These are phyloP conservation scores for Chrysomela aeneicollis DNA, from an alignment of 2,888 invertebrate genomes.

Conservation along the genomic window DNA sequence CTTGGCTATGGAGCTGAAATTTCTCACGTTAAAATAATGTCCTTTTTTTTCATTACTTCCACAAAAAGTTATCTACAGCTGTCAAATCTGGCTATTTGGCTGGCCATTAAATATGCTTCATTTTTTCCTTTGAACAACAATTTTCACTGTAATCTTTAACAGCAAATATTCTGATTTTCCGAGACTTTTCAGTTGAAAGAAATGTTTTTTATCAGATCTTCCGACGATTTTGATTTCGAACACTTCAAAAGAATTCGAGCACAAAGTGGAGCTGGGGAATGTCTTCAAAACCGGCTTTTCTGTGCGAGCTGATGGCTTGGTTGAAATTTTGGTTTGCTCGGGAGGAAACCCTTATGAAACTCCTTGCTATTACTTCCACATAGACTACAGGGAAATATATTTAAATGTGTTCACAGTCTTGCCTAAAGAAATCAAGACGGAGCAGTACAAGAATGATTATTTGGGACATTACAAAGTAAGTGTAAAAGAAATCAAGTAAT, in stretches of 20 bases:
- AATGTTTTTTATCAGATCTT: constrained; percentile 47
- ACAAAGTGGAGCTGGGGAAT: constrained; percentile 48
- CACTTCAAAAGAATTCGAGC: constrained; percentile 47
- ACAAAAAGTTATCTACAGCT: too few relatives aligned
- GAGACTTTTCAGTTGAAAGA: too few relatives aligned
- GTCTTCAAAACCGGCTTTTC: constrained; percentile 51
- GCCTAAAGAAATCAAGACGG: constrained; percentile 40
- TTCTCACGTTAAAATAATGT: too few relatives aligned
- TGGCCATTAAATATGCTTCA: too few relatives aligned
- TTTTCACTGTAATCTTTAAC: too few relatives aligned
- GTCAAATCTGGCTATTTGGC: too few relatives aligned
- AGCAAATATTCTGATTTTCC: too few relatives aligned
- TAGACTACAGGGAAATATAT: constrained; percentile 47
- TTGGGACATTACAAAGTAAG: constrained; percentile 35
- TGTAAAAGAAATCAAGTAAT: too few relatives aligned
- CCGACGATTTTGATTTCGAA: constrained; percentile 50
- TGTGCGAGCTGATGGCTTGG: constrained; percentile 47
- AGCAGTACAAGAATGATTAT: constrained; percentile 27
- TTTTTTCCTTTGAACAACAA: too few relatives aligned
- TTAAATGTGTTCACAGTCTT: constrained; percentile 45
- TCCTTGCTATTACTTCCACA: constrained; percentile 54
- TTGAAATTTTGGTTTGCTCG: constrained; percentile 53
- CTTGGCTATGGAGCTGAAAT: too few relatives aligned
- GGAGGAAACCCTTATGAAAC: constrained; percentile 54
- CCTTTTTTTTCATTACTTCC: too few relatives aligned